Evolutionary conservation across 2,888 invertebrate species (phyloP), one percentile per base, ranked within the genome.

Genomic region (Eristalinus sepulchralis): DNA sequence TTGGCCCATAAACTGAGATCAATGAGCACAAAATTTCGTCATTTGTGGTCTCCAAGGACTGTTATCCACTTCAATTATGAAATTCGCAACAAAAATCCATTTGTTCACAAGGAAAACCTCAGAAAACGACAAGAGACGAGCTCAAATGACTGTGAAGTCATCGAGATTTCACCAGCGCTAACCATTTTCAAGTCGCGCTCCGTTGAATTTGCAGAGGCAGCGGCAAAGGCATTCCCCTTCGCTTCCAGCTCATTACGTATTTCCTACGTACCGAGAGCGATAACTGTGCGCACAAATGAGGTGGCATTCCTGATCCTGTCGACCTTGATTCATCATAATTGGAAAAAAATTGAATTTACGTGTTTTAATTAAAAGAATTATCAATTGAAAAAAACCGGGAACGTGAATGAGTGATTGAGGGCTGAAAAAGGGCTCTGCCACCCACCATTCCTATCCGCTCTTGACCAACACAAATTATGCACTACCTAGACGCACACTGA

Each of bases 321-420:
- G n/a, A n/a, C 39, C 13, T 39, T 39, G n/a, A 55, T 78, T 64
- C 36, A 64, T 27, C 11, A 59, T 71, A 79, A 79, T 79, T 79
- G 78, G 17, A 53, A 83, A 83, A 83, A 68, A 27, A 79, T 55
- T 36, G 66, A 83, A 83, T 83, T 75, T 75, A 79, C 83, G 75
- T 75, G 62, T 67, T 80, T 84, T 84, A 84, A 84, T 84, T 84
- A 84, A 81, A 80, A 81, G n/a, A 84, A 76, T 84, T 76, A 70
- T 80, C 80, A 76, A 76, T 67, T 66, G 71, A 81, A 84, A 76
- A n/a, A 72, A 72, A 67, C 70, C 67, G 62, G 33, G 33, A 31
- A 71, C 13, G 57, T 24, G 17, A 79, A 75, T 64, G 36, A 70
- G 66, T 63, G 60, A 57, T 13, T 55, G 27, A 31, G 53, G 34